phyloP scores from a whole-genome alignment of 2,888 invertebrate genomes.

The Patella depressa region DNA sequence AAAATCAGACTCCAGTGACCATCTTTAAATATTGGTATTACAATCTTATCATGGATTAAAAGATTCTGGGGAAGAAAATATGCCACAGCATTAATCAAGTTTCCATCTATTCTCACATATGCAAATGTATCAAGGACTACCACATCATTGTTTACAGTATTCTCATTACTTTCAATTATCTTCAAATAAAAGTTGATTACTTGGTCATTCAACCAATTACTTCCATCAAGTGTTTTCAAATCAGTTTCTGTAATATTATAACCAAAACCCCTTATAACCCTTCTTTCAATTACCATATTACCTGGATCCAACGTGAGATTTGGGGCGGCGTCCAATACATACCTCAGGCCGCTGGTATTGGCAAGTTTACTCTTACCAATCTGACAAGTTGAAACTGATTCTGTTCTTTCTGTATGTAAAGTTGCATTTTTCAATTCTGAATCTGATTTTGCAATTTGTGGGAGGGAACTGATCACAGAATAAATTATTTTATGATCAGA shows the following conservation, averaged over 20 bases:
- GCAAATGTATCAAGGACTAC: not conserved
- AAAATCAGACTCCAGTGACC: not conserved
- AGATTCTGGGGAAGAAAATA: not conserved
- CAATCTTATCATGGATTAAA: not conserved
- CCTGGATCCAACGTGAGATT: too few relatives aligned
- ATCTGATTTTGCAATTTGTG: too few relatives aligned
- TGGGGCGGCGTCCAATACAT: too few relatives aligned
- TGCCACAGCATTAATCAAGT: not conserved
- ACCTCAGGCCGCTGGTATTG: too few relatives aligned
- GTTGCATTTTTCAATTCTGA: too few relatives aligned
- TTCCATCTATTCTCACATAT: not conserved
- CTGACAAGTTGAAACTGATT: too few relatives aligned
- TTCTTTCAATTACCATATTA: too few relatives aligned
- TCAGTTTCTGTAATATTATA: not conserved
- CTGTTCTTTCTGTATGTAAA: too few relatives aligned
- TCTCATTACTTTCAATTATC: not conserved
- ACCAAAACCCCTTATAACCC: not conserved
- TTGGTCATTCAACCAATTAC: not conserved
- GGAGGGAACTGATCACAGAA: not conserved
- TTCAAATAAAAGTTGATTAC: constrained; percentile 1
- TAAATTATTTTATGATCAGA: constrained; percentile 1
- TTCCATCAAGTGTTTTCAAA: not conserved
- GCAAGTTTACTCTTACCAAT: too few relatives aligned
- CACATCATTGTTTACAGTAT: not conserved
- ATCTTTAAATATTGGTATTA: not conserved